These are phyloP conservation scores for Andrena dorsata DNA, from an alignment of 2,888 invertebrate species.

Conservation along the genomic window DNA sequence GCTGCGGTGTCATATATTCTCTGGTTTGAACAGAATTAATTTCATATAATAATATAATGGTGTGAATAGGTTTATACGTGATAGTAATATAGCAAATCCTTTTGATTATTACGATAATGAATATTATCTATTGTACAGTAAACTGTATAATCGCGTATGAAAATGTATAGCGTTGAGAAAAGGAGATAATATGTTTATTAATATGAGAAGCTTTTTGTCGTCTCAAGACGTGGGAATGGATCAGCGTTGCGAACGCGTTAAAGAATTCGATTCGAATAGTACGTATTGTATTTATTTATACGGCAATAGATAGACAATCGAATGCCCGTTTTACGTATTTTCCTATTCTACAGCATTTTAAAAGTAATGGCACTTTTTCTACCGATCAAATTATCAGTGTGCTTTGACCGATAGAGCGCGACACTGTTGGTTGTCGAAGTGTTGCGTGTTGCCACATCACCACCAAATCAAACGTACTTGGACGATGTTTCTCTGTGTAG, in stretches of 20 bases:
- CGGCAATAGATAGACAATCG: not conserved
- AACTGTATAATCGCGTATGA: too few relatives aligned
- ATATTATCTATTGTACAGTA: too few relatives aligned
- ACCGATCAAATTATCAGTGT: constrained; percentile 32
- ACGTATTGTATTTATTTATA: not conserved
- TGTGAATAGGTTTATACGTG: not conserved
- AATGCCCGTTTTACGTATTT: not conserved
- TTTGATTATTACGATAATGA: too few relatives aligned
- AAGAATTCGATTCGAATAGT: not conserved
- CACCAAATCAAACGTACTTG: constrained; percentile 79
- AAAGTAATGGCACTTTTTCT: constrained; percentile 33
- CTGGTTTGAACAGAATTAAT: too few relatives aligned
- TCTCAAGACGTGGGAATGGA: too few relatives aligned
- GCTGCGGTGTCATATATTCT: not conserved
- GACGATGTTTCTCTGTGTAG: constrained; percentile 77
- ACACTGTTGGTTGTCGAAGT: constrained; percentile 66
- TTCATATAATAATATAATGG: not conserved
- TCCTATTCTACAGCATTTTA: constrained; percentile 2
- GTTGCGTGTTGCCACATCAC: constrained; percentile 84
- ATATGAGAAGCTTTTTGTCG: too few relatives aligned
- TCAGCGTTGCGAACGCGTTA: not conserved
- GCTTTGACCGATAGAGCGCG: constrained; percentile 64
- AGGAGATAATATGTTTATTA: too few relatives aligned
- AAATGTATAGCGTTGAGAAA: too few relatives aligned
- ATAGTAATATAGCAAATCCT: too few relatives aligned